Evolutionary conservation across 2,888 invertebrate genomes (phyloP).

Genomic region (Corythucha ciliata): DNA sequence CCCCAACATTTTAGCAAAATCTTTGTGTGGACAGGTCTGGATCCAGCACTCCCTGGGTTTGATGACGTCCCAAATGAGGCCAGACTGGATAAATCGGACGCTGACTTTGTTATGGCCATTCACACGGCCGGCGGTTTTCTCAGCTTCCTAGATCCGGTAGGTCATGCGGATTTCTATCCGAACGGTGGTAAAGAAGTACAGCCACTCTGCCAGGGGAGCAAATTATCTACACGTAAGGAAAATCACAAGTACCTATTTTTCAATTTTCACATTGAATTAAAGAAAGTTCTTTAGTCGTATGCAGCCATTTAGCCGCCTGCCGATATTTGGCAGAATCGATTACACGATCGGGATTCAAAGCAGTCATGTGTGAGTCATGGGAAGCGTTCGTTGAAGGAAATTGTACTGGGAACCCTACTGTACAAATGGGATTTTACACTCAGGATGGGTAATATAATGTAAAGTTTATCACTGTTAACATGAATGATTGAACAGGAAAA

Average conservation of each 20-base stretch:
- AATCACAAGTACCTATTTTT: too few relatives aligned
- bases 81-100: conserved; percentile 23
- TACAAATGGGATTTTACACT: conserved; percentile 25
- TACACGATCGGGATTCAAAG: conserved; percentile 8
- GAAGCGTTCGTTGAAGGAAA: conserved; percentile 15
- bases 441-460: conserved; percentile 16
- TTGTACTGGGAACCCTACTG: conserved; percentile 14
- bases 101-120: conserved; percentile 24
- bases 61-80: background rate
- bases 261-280: conserved; percentile 3
- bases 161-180: conserved; percentile 29
- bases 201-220: conserved; percentile 20
- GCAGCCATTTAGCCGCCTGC: conserved; percentile 27
- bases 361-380: conserved; percentile 23
- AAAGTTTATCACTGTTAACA: background rate
- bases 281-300: conserved; percentile 26
- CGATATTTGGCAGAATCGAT: conserved; percentile 23
- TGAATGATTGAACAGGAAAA: background rate
- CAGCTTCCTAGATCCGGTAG: conserved; percentile 23
- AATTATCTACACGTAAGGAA: conserved; percentile 17
- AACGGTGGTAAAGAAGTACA: conserved; percentile 27
- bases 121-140: conserved; percentile 27
- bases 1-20: too few relatives aligned
- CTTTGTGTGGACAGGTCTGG: conserved; percentile 20
- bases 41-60: conserved; percentile 25